Evolutionary conservation across 2,797 vertebrate genomes (phyloP).

Genomic region (Typhlichthys subterraneus): DNA sequence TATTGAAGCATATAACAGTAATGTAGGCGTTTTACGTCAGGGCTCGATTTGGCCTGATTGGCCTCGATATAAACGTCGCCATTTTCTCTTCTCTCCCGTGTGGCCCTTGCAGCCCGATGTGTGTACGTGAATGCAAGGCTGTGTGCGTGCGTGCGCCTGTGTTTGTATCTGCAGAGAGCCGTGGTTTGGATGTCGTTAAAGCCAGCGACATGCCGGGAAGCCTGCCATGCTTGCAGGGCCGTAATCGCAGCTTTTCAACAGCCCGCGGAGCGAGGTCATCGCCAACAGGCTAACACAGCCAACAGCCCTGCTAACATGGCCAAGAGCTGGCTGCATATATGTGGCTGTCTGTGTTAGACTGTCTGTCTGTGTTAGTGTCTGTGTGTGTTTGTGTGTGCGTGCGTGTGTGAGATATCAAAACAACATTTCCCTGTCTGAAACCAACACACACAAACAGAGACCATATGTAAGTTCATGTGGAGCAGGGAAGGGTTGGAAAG

Average conservation of each 20-base stretch:
- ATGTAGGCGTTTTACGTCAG: not conserved
- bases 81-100: slow-evolving; percentile 12
- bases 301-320: slow-evolving; percentile 25
- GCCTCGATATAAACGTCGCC: slow-evolving; percentile 15
- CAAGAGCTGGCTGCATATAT: slow-evolving; percentile 16
- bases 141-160: not conserved
- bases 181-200: slow-evolving; percentile 65
- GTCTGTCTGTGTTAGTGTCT: not conserved
- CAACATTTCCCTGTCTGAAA: not conserved
- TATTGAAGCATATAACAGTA: too few species aligned
- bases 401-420: not conserved
- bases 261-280: slow-evolving; percentile 25
- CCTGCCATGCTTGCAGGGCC: slow-evolving; percentile 45
- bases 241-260: slow-evolving; percentile 61
- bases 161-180: not conserved
- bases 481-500: not conserved
- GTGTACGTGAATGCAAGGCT: slow-evolving; percentile 5
- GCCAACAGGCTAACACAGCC: slow-evolving; percentile 12
- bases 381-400: not conserved
- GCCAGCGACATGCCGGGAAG: slow-evolving; percentile 64
- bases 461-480: too few species aligned
- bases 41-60: slow-evolving; percentile 20
- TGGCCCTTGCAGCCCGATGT: slow-evolving; percentile 26
- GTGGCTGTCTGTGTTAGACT: slow-evolving; percentile 12
- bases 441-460: not conserved